Base-by-base conservation (phyloP, 2,113 vertebrate species). In the Thamnaconus septentrionalis region DNA sequence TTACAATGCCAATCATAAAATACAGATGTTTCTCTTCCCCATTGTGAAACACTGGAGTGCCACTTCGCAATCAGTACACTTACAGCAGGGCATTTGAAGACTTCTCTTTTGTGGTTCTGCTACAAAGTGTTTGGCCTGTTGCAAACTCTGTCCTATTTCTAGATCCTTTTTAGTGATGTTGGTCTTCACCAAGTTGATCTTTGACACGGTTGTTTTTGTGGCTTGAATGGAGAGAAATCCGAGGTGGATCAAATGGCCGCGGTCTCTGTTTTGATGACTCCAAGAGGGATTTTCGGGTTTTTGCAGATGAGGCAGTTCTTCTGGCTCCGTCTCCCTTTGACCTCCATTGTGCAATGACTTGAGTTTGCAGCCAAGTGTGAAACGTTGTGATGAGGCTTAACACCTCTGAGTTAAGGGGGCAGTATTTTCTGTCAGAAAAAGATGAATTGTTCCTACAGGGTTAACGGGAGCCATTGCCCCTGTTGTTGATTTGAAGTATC, bases 351-450 rank as follows among this genome's bases (percentile, higher is more conserved):
- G 41, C 50, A 48, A 40, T 50, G 56, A 64, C 62, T 62, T 58
- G 40, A 41, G 65, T 44, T 57, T 45, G 53, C 66, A 73, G 72
- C 51, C 75, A 67, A 75, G 77, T 75, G 77, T 75, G 59, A 78
- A 80, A 69, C 5, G 66, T 64, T 46, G 18, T 40, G 49, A 73
- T 63, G 55, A 71, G 57, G 59, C 53, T 62, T 64, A 61, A 45
- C 63, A 48, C 54, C 43, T 50, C 52, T 5, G 7, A 53, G 56
- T 54, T 50, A 64, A 31, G 51, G 63, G 61, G 56, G 42, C 53
- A 65, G 46, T 53, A 56, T 61, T 61, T 47, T 58, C 18, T 78
- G 61, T 68, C 66, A 73, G 56, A 69, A 53, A 66, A 70, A 69
- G 64, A 77, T 54, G 8, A 73, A 80, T 80, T 54, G 59, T 68